A percentile compares a stretch with the other conserved stretches of the same genome.
Conservation (phyloP, 2,888 invertebrate genomes). For the Diachrysia chrysitis region DNA sequence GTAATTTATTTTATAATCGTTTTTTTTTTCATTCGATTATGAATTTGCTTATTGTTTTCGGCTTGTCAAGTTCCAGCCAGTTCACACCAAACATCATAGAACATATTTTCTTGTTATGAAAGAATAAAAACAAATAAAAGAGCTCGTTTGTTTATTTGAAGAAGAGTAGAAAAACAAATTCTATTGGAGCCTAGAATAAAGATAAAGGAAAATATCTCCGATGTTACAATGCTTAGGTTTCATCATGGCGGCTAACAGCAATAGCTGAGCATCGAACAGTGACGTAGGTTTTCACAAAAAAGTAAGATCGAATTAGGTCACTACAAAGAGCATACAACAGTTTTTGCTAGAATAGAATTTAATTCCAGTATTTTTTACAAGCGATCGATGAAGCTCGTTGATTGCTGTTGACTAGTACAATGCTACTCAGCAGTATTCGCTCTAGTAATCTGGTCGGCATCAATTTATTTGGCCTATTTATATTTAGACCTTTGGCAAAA, state of each 20-base stretch:
- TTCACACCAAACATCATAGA: neutral
- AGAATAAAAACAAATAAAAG: neutral
- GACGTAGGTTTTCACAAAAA: constrained; percentile 1
- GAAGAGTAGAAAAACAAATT: neutral
- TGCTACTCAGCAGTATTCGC: constrained; percentile 22
- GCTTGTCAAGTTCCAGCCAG: neutral
- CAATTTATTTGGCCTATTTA: constrained; percentile 9
- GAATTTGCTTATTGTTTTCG: too few relatives aligned
- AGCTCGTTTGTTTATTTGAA: neutral
- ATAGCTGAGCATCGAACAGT: neutral
- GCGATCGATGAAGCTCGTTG: constrained; percentile 35
- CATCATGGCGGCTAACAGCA: constrained; percentile 1
- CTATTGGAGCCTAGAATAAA: neutral
- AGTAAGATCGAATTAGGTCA: constrained; percentile 38
- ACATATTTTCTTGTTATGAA: neutral
- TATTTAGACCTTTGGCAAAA: neutral
- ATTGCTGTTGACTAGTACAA: constrained; percentile 37
- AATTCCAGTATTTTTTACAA: constrained; percentile 45
- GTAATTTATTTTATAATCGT: neutral
- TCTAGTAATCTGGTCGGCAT: constrained; percentile 6
- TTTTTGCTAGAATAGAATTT: constrained; percentile 26
- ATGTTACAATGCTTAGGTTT: neutral
- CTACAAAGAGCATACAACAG: constrained; percentile 22
- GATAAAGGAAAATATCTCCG: neutral
- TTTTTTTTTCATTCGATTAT: too few relatives aligned